Evolutionary conservation across 92 coral and sea anemone species (phyloP).

Genomic region (Zoanthus sociatus): DNA sequence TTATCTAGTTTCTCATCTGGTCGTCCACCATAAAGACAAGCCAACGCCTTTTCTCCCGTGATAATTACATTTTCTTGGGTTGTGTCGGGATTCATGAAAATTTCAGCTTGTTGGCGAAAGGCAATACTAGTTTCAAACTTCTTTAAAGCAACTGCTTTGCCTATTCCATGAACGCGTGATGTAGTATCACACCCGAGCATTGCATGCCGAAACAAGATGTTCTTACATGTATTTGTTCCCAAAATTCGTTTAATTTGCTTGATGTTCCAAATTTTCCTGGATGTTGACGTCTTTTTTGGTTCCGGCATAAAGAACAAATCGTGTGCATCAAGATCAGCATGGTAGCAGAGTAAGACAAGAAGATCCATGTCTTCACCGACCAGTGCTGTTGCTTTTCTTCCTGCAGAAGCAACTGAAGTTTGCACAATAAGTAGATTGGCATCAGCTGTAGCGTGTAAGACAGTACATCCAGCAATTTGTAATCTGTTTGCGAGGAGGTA

Average conservation of each 20-base stretch:
- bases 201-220: not conserved
- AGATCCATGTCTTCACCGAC: not conserved
- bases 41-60: not conserved
- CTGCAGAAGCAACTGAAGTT: not conserved
- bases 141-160: no score
- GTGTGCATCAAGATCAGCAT: not conserved
- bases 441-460: not conserved
- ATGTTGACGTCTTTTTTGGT: not conserved
- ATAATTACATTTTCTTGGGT: no score
- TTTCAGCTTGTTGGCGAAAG: no score
- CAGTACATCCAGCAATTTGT: not conserved
- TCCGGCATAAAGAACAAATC: constrained; percentile 10
- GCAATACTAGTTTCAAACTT: no score
- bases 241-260: not conserved
- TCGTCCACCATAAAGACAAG: not conserved
- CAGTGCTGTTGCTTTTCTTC: not conserved
- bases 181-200: no score
- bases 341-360: not conserved
- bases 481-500: not conserved
- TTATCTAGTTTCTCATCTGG: not conserved
- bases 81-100: no score
- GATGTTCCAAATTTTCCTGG: constrained; percentile 6
- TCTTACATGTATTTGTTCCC: not conserved
- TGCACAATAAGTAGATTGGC: not conserved
- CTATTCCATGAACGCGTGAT: no score